Evolutionary conservation across 23 tunicate species (phyloP).

Genomic region (Corella eumyota): DNA sequence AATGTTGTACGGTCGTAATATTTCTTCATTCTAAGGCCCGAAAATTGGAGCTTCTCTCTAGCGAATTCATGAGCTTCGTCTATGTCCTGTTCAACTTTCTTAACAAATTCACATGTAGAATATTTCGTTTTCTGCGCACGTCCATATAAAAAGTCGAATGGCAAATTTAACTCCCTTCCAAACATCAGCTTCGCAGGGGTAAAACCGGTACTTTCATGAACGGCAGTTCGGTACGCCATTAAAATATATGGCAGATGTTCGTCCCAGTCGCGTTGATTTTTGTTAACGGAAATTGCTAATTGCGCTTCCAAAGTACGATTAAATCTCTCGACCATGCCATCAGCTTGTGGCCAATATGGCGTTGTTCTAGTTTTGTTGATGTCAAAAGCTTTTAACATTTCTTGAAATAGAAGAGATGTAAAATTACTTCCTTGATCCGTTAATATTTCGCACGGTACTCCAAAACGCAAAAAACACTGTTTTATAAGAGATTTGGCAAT

Average conservation of each 20-base stretch:
- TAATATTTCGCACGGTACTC: not conserved
- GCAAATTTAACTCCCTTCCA: not conserved
- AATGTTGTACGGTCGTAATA: no score
- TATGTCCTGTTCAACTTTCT: no score
- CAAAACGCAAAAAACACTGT: not conserved
- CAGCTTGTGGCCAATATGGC: not conserved
- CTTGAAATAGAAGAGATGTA: not conserved
- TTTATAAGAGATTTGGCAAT: not conserved
- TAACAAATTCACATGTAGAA: no score
- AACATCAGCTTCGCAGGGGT: not conserved
- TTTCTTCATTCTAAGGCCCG: no score
- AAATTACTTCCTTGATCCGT: not conserved
- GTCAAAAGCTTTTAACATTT: not conserved
- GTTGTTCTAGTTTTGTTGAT: not conserved
- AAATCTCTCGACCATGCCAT: not conserved
- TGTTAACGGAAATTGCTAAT: not conserved
- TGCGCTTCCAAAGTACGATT: not conserved
- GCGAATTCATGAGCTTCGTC: no score
- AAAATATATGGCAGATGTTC: not conserved
- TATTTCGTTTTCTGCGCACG: not conserved
- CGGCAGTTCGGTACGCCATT: not conserved
- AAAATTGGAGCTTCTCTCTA: no score
- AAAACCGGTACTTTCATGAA: not conserved
- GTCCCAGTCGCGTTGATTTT: not conserved
- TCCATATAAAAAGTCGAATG: not conserved